Evolutionary conservation across 2,888 invertebrate species (phyloP).

Genomic region (Ceratothoa steindachneri): DNA sequence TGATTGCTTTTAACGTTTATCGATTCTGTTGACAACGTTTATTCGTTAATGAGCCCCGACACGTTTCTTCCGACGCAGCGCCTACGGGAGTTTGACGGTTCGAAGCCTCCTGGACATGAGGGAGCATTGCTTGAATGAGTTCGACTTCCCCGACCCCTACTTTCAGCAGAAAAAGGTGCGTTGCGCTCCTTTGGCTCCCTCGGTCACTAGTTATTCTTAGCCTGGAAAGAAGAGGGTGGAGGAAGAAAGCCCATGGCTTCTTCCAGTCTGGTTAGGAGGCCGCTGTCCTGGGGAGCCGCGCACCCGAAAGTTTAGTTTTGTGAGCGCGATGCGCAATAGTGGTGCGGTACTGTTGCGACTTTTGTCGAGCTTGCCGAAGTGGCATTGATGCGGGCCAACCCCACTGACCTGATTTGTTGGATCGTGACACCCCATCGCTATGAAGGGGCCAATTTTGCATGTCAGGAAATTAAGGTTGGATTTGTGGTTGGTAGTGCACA

Average conservation of each 20-base stretch:
- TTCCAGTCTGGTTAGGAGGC: not conserved
- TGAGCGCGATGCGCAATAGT: not conserved
- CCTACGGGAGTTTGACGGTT: slow-evolving; percentile 79
- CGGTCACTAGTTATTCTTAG: not conserved
- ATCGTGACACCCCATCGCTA: no score
- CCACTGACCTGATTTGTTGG: no score
- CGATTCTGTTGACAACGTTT: no score
- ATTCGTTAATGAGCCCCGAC: no score
- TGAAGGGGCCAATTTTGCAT: no score
- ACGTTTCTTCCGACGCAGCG: no score
- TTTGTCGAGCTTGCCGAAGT: no score
- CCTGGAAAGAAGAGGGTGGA: not conserved
- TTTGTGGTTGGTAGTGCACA: no score
- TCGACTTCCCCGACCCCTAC: slow-evolving; percentile 85
- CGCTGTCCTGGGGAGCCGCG: not conserved
- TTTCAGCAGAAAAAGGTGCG: slow-evolving; percentile 56
- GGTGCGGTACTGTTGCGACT: not conserved
- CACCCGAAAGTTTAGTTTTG: not conserved
- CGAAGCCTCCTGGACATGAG: slow-evolving; percentile 84
- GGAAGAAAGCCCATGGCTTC: not conserved
- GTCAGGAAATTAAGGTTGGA: no score
- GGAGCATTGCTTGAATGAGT: slow-evolving; percentile 83
- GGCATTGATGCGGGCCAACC: no score
- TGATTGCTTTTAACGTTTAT: no score
- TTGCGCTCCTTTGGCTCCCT: not conserved